A percentile compares a stretch with the other conserved stretches of the same genome.
Evolutionary conservation across 64 coral and sea anemone genomes (phyloP).

Genomic region (Montipora capricornis): DNA sequence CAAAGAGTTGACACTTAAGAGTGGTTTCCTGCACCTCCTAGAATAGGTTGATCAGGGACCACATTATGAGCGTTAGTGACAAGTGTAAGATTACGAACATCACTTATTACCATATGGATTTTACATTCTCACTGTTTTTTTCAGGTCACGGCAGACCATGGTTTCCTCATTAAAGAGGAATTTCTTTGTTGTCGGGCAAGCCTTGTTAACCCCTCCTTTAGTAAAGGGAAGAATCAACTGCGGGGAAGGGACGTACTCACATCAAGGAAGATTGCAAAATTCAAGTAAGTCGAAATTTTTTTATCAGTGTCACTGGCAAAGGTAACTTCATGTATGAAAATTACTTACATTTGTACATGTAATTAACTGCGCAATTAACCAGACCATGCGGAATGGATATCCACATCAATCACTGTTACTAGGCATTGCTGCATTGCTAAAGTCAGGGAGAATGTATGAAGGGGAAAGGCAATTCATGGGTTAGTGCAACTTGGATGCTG

Average conservation of each 20-base stretch:
- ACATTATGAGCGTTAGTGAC: neutral
- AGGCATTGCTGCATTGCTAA: neutral
- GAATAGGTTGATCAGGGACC: slow-evolving; percentile 44
- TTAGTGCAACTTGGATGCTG: neutral
- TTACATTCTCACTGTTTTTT: neutral
- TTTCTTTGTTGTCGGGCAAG: slow-evolving; percentile 32
- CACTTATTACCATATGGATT: neutral
- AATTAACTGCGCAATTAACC: neutral
- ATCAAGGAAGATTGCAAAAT: slow-evolving; percentile 49
- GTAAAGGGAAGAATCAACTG: slow-evolving; percentile 56
- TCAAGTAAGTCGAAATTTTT: neutral
- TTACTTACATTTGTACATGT: neutral
- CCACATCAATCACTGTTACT: neutral
- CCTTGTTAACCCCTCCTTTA: slow-evolving; percentile 46
- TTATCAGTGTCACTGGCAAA: neutral
- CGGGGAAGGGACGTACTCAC: slow-evolving; percentile 1
- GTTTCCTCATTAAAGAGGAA: slow-evolving; percentile 58
- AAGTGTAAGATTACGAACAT: neutral
- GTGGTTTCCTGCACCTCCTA: slow-evolving; percentile 51
- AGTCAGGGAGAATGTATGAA: neutral
- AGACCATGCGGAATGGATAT: neutral
- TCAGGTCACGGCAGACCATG: slow-evolving; percentile 39
- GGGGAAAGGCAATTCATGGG: neutral
- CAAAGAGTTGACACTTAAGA: slow-evolving; percentile 62
- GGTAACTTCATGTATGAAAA: neutral